Percentiles rank a stretch among this genome's conserved stretches.
phyloP scores from a whole-genome alignment of 2,888 invertebrate species.

The Lampropteryx suffumata region DNA sequence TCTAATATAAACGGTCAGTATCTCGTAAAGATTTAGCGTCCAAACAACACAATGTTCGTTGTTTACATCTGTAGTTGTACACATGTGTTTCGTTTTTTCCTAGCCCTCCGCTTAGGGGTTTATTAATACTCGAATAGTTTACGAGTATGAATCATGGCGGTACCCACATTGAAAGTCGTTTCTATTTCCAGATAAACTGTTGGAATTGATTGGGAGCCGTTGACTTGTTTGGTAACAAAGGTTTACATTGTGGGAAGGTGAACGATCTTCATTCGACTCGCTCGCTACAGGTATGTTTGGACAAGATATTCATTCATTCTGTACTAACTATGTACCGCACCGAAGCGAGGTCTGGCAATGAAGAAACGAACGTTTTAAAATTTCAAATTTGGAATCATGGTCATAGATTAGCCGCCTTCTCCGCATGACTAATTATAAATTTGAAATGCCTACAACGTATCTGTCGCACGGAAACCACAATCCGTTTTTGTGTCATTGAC shows the following conservation, averaged over 20 bases:
- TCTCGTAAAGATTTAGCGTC: slow-evolving; percentile 38
- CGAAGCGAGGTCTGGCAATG: slow-evolving; percentile 27
- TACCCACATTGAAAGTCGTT: slow-evolving; percentile 72
- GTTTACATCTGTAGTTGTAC: slow-evolving; percentile 70
- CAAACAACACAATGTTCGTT: slow-evolving; percentile 60
- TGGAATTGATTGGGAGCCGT: slow-evolving; percentile 76
- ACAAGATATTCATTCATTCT: slow-evolving; percentile 50
- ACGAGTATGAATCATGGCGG: slow-evolving; percentile 65
- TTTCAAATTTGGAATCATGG: slow-evolving; percentile 45
- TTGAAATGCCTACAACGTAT: slow-evolving; percentile 61
- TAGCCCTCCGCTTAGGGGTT: slow-evolving; percentile 60
- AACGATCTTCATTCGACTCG: slow-evolving; percentile 70
- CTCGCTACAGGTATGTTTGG: slow-evolving; percentile 75
- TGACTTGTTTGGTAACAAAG: slow-evolving; percentile 77
- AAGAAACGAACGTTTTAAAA: slow-evolving; percentile 41
- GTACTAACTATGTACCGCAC: not conserved
- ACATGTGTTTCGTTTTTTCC: slow-evolving; percentile 66
- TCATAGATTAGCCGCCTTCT: slow-evolving; percentile 45
- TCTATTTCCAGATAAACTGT: slow-evolving; percentile 81
- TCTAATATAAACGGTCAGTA: slow-evolving; percentile 74
- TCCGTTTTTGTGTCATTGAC: slow-evolving; percentile 75
- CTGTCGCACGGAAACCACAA: slow-evolving; percentile 54
- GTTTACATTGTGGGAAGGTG: slow-evolving; percentile 75
- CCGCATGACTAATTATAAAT: slow-evolving; percentile 63
- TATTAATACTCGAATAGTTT: slow-evolving; percentile 65